Percentiles rank a stretch among this genome's conserved stretches.
These are phyloP conservation scores for Sebastes glaucus DNA, from an alignment of 2,797 vertebrate genomes.

Conservation along the genomic window DNA sequence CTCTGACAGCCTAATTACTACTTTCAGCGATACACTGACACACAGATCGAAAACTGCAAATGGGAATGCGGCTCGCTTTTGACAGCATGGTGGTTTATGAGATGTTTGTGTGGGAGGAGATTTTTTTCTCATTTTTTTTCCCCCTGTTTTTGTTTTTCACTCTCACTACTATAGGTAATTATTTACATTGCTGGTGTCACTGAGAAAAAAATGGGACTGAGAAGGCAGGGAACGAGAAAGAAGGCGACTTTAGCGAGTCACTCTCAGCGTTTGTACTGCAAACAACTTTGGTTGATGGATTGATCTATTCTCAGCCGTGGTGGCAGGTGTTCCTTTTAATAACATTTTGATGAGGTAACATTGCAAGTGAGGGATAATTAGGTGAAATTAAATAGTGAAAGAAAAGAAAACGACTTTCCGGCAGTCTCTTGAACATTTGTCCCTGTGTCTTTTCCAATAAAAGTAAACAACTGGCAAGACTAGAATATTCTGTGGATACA, in stretches of 20 bases:
- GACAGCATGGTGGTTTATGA: slow-evolving; percentile 71
- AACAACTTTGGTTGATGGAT: slow-evolving; percentile 2
- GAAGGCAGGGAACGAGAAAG: background rate
- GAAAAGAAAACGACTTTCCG: background rate
- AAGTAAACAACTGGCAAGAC: background rate
- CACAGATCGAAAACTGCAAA: slow-evolving; percentile 68
- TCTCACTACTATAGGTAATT: slow-evolving; percentile 42
- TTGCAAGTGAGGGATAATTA: background rate
- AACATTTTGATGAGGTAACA: background rate
- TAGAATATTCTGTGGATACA: background rate
- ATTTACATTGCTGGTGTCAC: slow-evolving; percentile 51
- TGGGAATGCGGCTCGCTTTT: slow-evolving; percentile 62
- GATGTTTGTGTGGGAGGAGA: slow-evolving; percentile 59
- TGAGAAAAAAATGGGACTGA: slow-evolving; percentile 17
- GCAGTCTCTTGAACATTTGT: background rate
- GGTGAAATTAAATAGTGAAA: background rate
- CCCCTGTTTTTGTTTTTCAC: slow-evolving; percentile 39
- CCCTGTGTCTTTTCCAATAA: background rate
- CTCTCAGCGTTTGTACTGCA: background rate
- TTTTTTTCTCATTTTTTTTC: slow-evolving; percentile 1
- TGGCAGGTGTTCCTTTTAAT: background rate
- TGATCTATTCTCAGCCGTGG: slow-evolving; percentile 1
- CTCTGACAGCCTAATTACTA: slow-evolving; percentile 78
- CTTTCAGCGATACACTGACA: slow-evolving; percentile 72
- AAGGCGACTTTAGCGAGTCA: background rate